Percentiles rank a stretch among this genome's conserved stretches.
Evolutionary conservation across 2,888 invertebrate species (phyloP).

Genomic region (Branchipolynoe longqiensis): DNA sequence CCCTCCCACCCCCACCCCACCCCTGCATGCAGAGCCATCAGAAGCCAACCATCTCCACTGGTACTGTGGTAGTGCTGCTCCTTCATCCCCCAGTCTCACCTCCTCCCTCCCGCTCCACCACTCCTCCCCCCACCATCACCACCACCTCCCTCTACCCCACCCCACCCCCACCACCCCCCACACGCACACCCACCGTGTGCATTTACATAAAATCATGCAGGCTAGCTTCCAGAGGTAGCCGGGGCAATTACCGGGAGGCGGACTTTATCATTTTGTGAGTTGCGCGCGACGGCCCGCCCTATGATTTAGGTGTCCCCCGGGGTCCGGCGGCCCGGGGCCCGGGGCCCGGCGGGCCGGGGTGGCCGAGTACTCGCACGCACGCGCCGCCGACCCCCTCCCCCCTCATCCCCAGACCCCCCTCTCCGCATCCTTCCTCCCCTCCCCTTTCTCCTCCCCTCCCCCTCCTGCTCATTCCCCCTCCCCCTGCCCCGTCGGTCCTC

Average conservation of each 20-base stretch:
- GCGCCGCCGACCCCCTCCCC: too few species aligned
- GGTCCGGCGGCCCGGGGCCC: not conserved
- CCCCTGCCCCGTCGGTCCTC: not conserved
- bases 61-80: too few species aligned
- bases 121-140: not conserved
- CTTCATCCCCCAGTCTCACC: too few species aligned
- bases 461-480: not conserved
- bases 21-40: not conserved
- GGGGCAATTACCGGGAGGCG: slow-evolving; percentile 1
- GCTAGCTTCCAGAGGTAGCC: slow-evolving; percentile 44
- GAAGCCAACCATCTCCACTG: too few species aligned
- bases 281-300: not conserved
- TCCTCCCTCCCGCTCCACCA: too few species aligned
- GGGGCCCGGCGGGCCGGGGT: not conserved
- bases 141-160: not conserved
- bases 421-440: not conserved
- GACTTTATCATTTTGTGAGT: slow-evolving; percentile 56
- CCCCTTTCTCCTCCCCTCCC: not conserved
- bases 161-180: not conserved
- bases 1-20: not conserved
- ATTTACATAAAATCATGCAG: slow-evolving; percentile 57
- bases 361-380: slow-evolving; percentile 49
- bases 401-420: not conserved
- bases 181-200: not conserved
- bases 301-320: slow-evolving; percentile 48